Percentiles rank a stretch among this genome's conserved stretches.
phyloP scores from a whole-genome alignment of 2,888 invertebrate species.

The Gymnoscelis rufifasciata region DNA sequence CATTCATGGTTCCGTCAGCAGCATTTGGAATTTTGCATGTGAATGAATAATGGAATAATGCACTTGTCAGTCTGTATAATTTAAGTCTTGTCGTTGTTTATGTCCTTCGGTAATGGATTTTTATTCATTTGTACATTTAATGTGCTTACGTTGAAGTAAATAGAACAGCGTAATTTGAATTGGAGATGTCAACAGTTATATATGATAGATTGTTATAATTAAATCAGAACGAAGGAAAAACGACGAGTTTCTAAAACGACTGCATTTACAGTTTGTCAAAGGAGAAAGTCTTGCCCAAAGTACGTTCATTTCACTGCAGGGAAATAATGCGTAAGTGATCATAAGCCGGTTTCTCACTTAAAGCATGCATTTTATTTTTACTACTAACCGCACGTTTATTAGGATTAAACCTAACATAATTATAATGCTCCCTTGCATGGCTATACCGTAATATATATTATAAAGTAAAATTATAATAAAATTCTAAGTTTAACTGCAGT shows the following conservation, averaged over 20 bases:
- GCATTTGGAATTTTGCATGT: constrained; percentile 38
- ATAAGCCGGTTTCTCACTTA: constrained; percentile 60
- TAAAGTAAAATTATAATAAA: too few species aligned
- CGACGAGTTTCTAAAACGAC: constrained; percentile 17
- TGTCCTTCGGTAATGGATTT: not conserved
- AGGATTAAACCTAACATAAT: constrained; percentile 13
- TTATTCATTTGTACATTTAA: not conserved
- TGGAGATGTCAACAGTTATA: too few species aligned
- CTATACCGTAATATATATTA: too few species aligned
- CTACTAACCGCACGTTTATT: constrained; percentile 51
- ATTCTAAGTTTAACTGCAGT: too few species aligned
- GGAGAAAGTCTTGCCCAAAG: constrained; percentile 28
- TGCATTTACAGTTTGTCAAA: not conserved
- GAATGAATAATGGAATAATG: constrained; percentile 30
- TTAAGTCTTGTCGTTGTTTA: not conserved
- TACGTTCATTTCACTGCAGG: constrained; percentile 36
- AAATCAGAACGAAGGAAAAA: constrained; percentile 37
- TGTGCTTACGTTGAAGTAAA: too few species aligned
- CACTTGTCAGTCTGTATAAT: constrained; percentile 22
- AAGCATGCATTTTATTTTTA: constrained; percentile 42
- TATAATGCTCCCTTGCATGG: too few species aligned
- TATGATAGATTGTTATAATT: too few species aligned
- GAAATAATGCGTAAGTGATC: constrained; percentile 61
- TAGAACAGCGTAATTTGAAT: too few species aligned
- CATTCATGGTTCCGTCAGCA: constrained; percentile 8